Percentiles rank a stretch among this genome's conserved stretches.
These are phyloP conservation scores for Drosophila takahashii DNA, from an alignment of 1,140 invertebrate genomes.

Conservation along the genomic window DNA sequence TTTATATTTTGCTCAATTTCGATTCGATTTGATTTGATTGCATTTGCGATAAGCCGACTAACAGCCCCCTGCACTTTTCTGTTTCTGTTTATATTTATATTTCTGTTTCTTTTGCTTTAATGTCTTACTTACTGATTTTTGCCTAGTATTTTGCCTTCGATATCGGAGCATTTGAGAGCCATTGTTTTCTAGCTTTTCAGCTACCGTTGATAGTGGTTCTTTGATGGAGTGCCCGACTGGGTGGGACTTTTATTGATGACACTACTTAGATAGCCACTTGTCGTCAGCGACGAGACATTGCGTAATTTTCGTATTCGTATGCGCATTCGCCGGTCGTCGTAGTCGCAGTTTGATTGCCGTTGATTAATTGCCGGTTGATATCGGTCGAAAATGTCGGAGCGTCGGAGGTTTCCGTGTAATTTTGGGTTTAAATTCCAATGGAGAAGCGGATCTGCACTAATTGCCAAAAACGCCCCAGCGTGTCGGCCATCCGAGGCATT, in stretches of 20 bases:
- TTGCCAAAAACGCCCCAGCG: conserved; percentile 7
- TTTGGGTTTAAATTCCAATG: conserved; percentile 23
- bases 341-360: conserved; percentile 37
- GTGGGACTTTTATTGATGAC: conserved; percentile 67
- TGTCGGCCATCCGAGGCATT: conserved; percentile 12
- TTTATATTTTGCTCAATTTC: conserved; percentile 45
- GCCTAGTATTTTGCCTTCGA: conserved; percentile 2
- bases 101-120: neutral
- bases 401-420: conserved; percentile 3
- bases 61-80: conserved; percentile 27
- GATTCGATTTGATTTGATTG: conserved; percentile 53
- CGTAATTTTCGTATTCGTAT: conserved; percentile 31
- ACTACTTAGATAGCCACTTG: conserved; percentile 57
- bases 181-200: neutral
- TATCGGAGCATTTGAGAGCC: conserved; percentile 1
- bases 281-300: conserved; percentile 18
- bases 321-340: too few species aligned
- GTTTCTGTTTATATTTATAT: neutral
- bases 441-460: conserved; percentile 5
- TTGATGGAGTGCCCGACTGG: conserved; percentile 57
- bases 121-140: neutral
- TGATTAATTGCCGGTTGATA: conserved; percentile 39
- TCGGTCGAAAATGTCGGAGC: neutral
- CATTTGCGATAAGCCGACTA: conserved; percentile 45
- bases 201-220: conserved; percentile 43